These are phyloP conservation scores for Bruchidius siliquastri DNA, from an alignment of 2,888 invertebrate genomes.

Conservation along the genomic window DNA sequence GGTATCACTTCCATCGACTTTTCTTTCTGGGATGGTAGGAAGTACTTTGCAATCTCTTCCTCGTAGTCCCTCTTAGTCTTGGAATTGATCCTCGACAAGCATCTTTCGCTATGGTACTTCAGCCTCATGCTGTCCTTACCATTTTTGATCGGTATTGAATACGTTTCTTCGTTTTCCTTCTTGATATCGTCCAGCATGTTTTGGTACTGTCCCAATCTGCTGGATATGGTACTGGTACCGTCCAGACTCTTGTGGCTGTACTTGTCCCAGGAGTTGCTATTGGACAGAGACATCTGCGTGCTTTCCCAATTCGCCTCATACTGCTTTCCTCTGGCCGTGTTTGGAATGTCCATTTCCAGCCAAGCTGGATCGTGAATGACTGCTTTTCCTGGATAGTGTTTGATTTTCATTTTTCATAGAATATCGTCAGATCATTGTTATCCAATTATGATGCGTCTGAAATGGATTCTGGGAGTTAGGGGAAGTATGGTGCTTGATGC, in stretches of 20 bases:
- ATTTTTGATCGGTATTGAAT: conserved; percentile 27
- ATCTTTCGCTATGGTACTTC: conserved; percentile 45
- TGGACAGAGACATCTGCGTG: conserved; percentile 55
- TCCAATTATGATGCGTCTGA: neutral
- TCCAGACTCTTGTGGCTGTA: conserved; percentile 34
- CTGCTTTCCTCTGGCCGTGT: conserved; percentile 62
- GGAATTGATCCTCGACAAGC: conserved; percentile 40
- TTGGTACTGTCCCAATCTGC: conserved; percentile 39
- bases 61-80: conserved; percentile 30
- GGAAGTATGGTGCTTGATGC: neutral
- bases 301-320: conserved; percentile 85
- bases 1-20: conserved; percentile 9
- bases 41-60: conserved; percentile 30
- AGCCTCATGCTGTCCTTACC: conserved; percentile 33
- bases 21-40: conserved; percentile 30
- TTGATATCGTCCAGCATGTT: conserved; percentile 37
- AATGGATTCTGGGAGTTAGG: neutral
- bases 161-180: conserved; percentile 29
- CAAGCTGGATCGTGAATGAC: conserved; percentile 58
- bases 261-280: conserved; percentile 41
- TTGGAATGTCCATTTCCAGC: conserved; percentile 65
- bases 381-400: conserved; percentile 79
- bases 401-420: conserved; percentile 64
- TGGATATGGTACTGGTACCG: conserved; percentile 47
- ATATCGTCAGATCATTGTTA: neutral